Conservation (phyloP, 2,797 vertebrate species). For the Sebastes minor region DNA sequence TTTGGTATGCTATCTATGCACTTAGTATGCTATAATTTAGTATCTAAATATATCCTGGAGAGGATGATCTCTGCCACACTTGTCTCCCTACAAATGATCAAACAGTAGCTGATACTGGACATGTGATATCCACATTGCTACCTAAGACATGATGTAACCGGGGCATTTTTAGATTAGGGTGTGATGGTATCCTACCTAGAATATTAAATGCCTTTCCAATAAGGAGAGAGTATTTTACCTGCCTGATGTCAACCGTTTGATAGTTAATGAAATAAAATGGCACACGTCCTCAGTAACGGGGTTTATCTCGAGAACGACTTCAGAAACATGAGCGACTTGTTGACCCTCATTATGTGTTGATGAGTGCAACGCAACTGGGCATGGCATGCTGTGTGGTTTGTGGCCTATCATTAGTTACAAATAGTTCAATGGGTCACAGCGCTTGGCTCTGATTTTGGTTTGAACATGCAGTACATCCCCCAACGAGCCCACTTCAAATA, state of each 20-base stretch:
- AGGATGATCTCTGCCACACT: slow-evolving; percentile 49
- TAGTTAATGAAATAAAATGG: slow-evolving; percentile 35
- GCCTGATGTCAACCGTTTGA: slow-evolving; percentile 31
- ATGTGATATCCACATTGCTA: slow-evolving; percentile 55
- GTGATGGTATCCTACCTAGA: slow-evolving; percentile 32
- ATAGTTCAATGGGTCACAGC: slow-evolving; percentile 72
- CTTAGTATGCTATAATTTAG: slow-evolving; percentile 56
- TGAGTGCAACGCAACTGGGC: slow-evolving; percentile 67
- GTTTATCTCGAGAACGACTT: slow-evolving; percentile 48
- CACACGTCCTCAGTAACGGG: slow-evolving; percentile 38
- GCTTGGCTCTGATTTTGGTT: slow-evolving; percentile 49
- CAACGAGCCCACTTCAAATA: not conserved
- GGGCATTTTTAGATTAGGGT: slow-evolving; percentile 60
- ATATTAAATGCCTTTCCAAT: slow-evolving; percentile 24
- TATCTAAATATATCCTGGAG: slow-evolving; percentile 64
- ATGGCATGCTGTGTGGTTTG: slow-evolving; percentile 59
- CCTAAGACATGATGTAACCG: slow-evolving; percentile 50
- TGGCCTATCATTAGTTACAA: slow-evolving; percentile 76
- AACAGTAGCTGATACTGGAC: slow-evolving; percentile 53
- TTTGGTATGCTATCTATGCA: slow-evolving; percentile 59
- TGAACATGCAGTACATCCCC: slow-evolving; percentile 18
- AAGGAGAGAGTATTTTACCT: slow-evolving; percentile 19
- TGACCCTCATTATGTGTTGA: slow-evolving; percentile 70
- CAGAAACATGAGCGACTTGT: slow-evolving; percentile 61
- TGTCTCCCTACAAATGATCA: slow-evolving; percentile 64